phyloP scores from a whole-genome alignment of 2,888 invertebrate genomes.

The Nemotelus nigrinus region DNA sequence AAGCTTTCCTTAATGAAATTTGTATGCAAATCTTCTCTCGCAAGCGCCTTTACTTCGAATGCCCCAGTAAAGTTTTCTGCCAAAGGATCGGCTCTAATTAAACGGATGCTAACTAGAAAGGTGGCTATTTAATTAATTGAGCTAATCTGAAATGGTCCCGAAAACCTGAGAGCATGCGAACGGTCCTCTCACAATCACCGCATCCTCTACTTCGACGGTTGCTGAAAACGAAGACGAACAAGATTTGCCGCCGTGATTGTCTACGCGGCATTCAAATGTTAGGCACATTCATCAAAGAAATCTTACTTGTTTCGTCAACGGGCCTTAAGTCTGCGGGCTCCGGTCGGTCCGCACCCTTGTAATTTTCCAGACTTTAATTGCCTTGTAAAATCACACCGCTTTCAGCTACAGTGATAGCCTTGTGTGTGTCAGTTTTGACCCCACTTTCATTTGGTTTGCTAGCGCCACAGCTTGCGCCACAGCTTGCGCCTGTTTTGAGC shows the following conservation, averaged over 20 bases:
- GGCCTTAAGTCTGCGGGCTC: no score
- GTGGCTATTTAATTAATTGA: constrained; percentile 40
- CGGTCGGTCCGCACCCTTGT: neutral
- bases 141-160: constrained; percentile 29
- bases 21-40: constrained; percentile 17
- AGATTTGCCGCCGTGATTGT: constrained; percentile 1
- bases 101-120: constrained; percentile 35
- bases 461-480: no score
- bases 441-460: neutral
- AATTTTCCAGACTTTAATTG: constrained; percentile 29
- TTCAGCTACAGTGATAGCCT: constrained; percentile 1
- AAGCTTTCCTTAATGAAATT: constrained; percentile 10
- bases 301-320: no score
- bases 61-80: constrained; percentile 4
- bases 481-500: no score
- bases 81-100: constrained; percentile 28
- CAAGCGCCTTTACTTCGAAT: neutral
- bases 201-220: no score
- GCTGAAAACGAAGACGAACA: neutral
- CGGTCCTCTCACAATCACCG: constrained; percentile 5
- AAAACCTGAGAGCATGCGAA: constrained; percentile 4
- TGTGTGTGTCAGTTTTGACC: neutral
- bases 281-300: no score
- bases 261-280: constrained; percentile 6
- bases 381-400: constrained; percentile 20